Base-by-base conservation (phyloP, 2,113 vertebrate species). In the Oncorhynchus clarkii region DNA sequence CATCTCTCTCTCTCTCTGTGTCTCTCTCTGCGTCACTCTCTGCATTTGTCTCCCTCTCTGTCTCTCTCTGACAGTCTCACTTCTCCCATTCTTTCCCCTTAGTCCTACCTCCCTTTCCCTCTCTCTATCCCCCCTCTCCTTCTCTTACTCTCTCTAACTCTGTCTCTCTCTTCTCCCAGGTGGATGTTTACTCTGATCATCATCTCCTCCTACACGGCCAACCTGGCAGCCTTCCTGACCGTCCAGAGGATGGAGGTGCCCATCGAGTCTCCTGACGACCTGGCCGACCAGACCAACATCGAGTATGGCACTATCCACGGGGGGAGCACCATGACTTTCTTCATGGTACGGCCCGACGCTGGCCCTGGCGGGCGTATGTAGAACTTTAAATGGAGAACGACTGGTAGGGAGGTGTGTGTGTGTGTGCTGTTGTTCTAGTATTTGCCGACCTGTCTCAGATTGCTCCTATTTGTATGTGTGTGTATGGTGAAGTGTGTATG, bases 121-220 rank as follows among this genome's bases (percentile, higher is more conserved):
- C 24, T 16, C 65, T 67, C 2, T 13, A 18, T 18, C 24, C 13
- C 24, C 54, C n/a, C 18, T 71, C 18, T 31, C 26, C 5, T 13
- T 14, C 29, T 31, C 14, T 34, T 34, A 4, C 64, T 16, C 66
- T 39, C 16, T 34, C 14, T 9, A 5, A 26, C 22, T 26, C n/a
- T 64, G 5, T 11, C 39, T 71, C 66, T 45, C 9, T 45, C 39
- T 45, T 45, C 39, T 45, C 54, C 8, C 76, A 98, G 97, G 97
- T 98, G 97, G 97, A 96, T 96, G 1, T 98, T 98, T 88, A 98
- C 97, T 2, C 91, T 98, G 83, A 98, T 98, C 90, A 98, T 98
- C 91, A 97, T 98, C 92, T 98, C 96, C 49, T 98, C 97, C 79
- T 98, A 98, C 92, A 98, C 97, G 77, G 97, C 96, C 84, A 98